These are phyloP conservation scores for Micronisus gabar DNA, from an alignment of 2,113 vertebrate species.

Conservation along the genomic window DNA sequence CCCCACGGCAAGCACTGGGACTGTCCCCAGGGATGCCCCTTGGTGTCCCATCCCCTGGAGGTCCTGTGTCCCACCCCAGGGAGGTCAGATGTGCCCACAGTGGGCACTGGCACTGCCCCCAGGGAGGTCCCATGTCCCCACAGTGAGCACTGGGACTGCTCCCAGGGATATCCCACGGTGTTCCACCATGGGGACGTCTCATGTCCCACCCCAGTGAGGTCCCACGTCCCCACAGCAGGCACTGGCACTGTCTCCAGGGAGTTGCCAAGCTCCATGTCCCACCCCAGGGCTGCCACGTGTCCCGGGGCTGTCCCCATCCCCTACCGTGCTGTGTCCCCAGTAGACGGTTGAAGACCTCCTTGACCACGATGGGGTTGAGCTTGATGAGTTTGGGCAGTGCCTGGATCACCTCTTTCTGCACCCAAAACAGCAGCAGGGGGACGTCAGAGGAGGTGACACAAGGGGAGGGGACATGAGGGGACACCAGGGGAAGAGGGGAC, in stretches of 20 bases:
- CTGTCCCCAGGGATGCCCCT: not conserved
- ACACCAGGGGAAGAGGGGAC: not conserved
- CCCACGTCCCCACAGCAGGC: not conserved
- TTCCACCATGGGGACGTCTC: not conserved
- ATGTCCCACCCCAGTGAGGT: not conserved
- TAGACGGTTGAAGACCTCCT: slow-evolving; percentile 95
- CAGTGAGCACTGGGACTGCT: fast-evolving
- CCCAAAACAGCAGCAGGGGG: not conserved
- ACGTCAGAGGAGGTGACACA: too few species aligned
- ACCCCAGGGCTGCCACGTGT: fast-evolving
- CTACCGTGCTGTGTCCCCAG: slow-evolving; percentile 93
- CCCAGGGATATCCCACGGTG: not conserved
- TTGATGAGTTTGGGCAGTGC: slow-evolving; percentile 95
- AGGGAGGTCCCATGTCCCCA: not conserved
- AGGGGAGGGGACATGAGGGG: too few species aligned
- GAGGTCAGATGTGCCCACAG: too few species aligned
- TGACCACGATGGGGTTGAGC: slow-evolving; percentile 96
- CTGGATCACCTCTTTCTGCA: slow-evolving; percentile 91
- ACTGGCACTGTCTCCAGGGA: not conserved
- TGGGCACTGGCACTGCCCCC: too few species aligned
- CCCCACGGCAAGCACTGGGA: too few species aligned
- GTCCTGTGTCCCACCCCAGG: not conserved
- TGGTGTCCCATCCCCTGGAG: too few species aligned
- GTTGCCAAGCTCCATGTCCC: not conserved
- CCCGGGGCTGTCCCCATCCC: not conserved